A percentile compares a stretch with the other conserved stretches of the same genome.
Conservation (phyloP, 2,888 invertebrate species). For the Caenorhabditis sp. region DNA sequence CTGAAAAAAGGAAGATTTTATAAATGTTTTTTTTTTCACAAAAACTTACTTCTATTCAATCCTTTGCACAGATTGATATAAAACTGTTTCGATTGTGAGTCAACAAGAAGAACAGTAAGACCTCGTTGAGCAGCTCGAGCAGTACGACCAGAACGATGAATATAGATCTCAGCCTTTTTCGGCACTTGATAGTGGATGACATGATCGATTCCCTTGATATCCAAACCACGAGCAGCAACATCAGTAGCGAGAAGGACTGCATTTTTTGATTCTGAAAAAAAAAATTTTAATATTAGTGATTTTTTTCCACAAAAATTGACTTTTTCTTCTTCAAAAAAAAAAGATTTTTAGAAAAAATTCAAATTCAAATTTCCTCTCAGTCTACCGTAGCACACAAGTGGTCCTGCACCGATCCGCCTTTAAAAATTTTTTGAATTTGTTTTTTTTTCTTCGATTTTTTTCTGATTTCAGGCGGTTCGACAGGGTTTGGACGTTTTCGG, state of each 20-base stretch:
- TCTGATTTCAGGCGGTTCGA: too few relatives aligned
- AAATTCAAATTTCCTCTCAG: too few relatives aligned
- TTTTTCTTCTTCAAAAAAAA: too few relatives aligned
- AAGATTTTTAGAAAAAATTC: too few relatives aligned
- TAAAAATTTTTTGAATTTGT: too few relatives aligned
- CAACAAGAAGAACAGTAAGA: slow-evolving; percentile 88
- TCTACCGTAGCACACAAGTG: too few relatives aligned
- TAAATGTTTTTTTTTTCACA: neutral
- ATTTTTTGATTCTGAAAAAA: slow-evolving; percentile 71
- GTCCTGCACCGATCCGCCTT: too few relatives aligned
- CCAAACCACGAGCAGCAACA: slow-evolving; percentile 94
- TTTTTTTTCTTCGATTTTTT: too few relatives aligned
- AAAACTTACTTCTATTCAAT: slow-evolving; percentile 80
- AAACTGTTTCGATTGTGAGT: slow-evolving; percentile 83
- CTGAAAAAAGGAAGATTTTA: slow-evolving; percentile 23
- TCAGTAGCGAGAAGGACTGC: slow-evolving; percentile 89
- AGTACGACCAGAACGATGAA: slow-evolving; percentile 94
- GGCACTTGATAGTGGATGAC: slow-evolving; percentile 97
- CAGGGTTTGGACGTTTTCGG: too few relatives aligned
- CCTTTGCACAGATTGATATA: slow-evolving; percentile 84
- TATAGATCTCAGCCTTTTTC: slow-evolving; percentile 91
- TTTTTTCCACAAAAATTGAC: too few relatives aligned
- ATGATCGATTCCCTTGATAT: slow-evolving; percentile 90
- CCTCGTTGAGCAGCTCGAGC: slow-evolving; percentile 89
- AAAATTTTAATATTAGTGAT: too few relatives aligned